Conservation (phyloP, 2,113 vertebrate genomes). For the Illadopsis cleaveri region DNA sequence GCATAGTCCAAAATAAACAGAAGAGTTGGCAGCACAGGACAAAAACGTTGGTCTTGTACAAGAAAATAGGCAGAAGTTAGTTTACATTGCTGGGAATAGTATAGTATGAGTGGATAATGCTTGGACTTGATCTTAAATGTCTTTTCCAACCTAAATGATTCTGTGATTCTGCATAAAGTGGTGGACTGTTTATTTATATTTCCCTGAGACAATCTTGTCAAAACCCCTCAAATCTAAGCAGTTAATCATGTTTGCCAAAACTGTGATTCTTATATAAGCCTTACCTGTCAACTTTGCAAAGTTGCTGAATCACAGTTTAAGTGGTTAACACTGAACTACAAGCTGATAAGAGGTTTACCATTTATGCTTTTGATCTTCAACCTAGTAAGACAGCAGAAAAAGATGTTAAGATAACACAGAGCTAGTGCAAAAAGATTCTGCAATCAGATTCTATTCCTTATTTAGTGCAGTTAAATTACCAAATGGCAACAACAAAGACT, state of each 20-base stretch:
- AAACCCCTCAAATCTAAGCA: not conserved
- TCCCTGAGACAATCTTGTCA: not conserved
- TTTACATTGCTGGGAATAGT: not conserved
- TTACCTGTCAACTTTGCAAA: not conserved
- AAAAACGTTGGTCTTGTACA: not conserved
- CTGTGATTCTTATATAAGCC: not conserved
- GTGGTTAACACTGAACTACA: not conserved
- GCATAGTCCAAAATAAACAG: not conserved
- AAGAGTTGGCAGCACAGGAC: not conserved
- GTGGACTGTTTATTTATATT: not conserved
- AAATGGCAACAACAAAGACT: constrained; percentile 4
- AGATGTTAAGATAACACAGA: not conserved
- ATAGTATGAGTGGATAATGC: not conserved
- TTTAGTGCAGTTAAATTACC: constrained; percentile 15
- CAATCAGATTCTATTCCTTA: not conserved
- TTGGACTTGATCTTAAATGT: not conserved
- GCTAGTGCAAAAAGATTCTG: not conserved
- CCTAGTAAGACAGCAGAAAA: not conserved
- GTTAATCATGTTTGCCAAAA: not conserved
- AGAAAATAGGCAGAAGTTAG: not conserved
- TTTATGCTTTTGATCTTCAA: not conserved
- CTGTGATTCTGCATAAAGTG: not conserved
- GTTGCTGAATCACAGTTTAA: not conserved
- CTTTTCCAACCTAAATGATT: not conserved
- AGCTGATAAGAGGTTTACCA: not conserved